Conservation (phyloP, 2,797 vertebrate genomes). For the Graptemys geographica region DNA sequence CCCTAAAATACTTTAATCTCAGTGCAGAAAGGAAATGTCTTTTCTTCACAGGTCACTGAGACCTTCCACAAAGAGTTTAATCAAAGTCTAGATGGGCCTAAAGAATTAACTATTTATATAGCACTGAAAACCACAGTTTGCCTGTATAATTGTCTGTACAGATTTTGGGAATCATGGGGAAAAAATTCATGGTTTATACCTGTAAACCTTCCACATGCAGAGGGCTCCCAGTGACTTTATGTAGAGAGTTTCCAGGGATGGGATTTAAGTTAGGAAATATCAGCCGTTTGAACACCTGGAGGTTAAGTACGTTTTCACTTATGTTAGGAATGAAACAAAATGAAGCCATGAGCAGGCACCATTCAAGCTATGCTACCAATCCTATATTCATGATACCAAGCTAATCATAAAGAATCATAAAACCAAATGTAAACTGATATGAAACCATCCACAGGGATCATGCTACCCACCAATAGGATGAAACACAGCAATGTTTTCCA, state of each 20-base stretch:
- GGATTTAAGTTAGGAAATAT: neutral
- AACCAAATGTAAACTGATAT: neutral
- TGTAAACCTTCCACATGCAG: neutral
- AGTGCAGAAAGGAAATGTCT: neutral
- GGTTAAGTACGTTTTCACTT: neutral
- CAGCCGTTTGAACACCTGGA: neutral
- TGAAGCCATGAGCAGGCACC: neutral
- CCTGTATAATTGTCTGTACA: neutral
- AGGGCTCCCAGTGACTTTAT: neutral
- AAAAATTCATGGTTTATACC: neutral
- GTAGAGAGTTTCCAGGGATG: neutral
- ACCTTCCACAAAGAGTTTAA: neutral
- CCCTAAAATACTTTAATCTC: neutral
- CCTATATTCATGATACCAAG: neutral
- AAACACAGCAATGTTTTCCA: neutral
- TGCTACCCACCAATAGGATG: neutral
- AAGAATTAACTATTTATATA: neutral
- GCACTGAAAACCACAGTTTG: neutral
- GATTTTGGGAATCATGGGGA: neutral
- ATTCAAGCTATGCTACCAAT: neutral
- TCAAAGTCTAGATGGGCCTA: neutral
- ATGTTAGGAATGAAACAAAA: conserved; percentile 2
- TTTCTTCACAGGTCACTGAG: neutral
- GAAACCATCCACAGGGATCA: neutral
- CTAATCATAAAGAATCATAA: neutral